Base-by-base conservation (phyloP, 2,797 vertebrate species). In the Coreius guichenoti region DNA sequence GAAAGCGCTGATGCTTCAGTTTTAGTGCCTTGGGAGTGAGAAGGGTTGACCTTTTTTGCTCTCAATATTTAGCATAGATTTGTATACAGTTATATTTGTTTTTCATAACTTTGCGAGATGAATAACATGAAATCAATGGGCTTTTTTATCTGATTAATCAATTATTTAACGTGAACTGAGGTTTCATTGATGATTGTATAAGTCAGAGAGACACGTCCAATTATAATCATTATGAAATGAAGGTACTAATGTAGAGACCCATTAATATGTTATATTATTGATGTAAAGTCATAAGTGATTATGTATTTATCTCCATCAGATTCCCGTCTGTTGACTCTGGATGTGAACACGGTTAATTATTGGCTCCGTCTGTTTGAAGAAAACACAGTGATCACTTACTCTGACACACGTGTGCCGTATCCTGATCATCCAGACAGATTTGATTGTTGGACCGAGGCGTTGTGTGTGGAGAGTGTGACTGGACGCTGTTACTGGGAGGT, bases 401-500 rank as follows among this genome's bases (percentile, higher is more conserved):
- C 65, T 19, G 31, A 68, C 31, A 68, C 17, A 33, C 1, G 8
- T 4, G 17, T 12, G 31, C 33, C 33, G 0, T 72, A 72, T 72
- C 69, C 39, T 16, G 13, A 45, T 72, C 69, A 72, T 72, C 39
- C 69, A 72, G 69, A 45, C 69, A n/a, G 69, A n/a, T 72, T 72
- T 72, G 39, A 73, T 11, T 29, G 0, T 47, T 73, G 70, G 70
- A 29, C 7, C 11, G 1, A 9, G 45, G 70, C 8, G 0, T 0
- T 49, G 45, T 73, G 45, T 73, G 29, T 26, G 29, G 45, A 73
- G 45, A 33, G 33, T 3, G 33, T 33, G 33, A 33, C 33, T 33
- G 33, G 33, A 33, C 33, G 33, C 33, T 33, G 69, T 72, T 72
- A 72, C 69, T 72, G 69, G 39, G 69, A 72, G 33, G 39, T 72